A percentile compares a stretch with the other conserved stretches of the same genome.
phyloP scores from a whole-genome alignment of 2,797 vertebrate genomes.

The Premnoplex brunnescens region DNA sequence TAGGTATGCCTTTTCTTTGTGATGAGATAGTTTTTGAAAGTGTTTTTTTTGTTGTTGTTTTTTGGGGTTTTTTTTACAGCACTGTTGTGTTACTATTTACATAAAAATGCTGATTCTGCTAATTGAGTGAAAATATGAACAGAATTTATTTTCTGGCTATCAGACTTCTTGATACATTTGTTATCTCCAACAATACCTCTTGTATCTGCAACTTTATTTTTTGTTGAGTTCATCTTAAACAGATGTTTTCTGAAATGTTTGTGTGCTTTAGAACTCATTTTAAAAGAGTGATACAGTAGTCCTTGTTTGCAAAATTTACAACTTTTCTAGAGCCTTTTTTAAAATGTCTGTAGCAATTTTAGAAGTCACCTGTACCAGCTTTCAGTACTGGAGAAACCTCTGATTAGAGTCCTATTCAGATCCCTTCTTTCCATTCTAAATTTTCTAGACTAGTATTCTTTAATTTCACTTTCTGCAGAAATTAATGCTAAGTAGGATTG shows the following conservation, averaged over 20 bases:
- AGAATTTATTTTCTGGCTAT: neutral
- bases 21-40: neutral
- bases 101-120: neutral
- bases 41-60: neutral
- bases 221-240: neutral
- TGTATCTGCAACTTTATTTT: neutral
- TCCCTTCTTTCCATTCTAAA: neutral
- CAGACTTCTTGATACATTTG: neutral
- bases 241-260: neutral
- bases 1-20: neutral
- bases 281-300: neutral
- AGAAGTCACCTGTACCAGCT: neutral
- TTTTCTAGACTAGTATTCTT: neutral
- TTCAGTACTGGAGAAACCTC: neutral
- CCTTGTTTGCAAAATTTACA: neutral
- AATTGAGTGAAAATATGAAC: neutral
- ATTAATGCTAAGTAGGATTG: neutral
- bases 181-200: neutral
- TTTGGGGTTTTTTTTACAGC: neutral
- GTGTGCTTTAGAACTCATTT: neutral
- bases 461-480: neutral
- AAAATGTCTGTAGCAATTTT: neutral
- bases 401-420: neutral
- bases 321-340: neutral
- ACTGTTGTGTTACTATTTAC: neutral